These are phyloP conservation scores for Hippocampus zosterae DNA, from an alignment of 2,113 vertebrate species.

Conservation along the genomic window DNA sequence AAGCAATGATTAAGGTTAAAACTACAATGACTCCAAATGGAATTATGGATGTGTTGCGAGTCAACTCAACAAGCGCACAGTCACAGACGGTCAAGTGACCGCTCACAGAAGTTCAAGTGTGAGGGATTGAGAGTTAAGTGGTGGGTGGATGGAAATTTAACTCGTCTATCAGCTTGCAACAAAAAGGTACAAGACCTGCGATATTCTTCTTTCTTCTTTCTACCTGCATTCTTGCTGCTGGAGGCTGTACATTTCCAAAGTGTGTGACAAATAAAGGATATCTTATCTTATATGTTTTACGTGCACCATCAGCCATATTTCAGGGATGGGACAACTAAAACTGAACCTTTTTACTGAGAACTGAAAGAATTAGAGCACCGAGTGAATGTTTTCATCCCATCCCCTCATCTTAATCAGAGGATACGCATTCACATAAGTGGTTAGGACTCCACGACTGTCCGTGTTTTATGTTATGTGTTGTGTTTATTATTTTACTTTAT, in stretches of 20 bases:
- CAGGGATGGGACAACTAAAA: neutral
- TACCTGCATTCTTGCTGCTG: too few species aligned
- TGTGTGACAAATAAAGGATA: too few species aligned
- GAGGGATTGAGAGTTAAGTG: conserved; percentile 40
- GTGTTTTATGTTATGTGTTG: too few species aligned
- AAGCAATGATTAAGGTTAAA: conserved; percentile 22
- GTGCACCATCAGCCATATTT: neutral
- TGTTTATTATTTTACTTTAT: too few species aligned
- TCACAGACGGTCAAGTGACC: conserved; percentile 49
- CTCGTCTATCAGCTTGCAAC: conserved; percentile 25
- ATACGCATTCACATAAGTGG: neutral
- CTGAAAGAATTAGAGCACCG: neutral
- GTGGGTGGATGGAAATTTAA: conserved; percentile 42
- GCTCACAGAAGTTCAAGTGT: conserved; percentile 50
- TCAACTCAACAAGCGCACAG: conserved; percentile 33
- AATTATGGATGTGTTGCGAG: conserved; percentile 30
- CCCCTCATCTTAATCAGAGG: conserved; percentile 11
- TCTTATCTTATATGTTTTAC: too few species aligned
- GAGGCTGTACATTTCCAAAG: too few species aligned
- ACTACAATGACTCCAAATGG: neutral
- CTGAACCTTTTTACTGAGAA: neutral
- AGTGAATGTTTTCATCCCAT: conserved; percentile 1
- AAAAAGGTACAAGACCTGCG: neutral
- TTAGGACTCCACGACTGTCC: too few species aligned
- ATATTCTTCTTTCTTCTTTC: too few species aligned